Percentiles rank a stretch among this genome's conserved stretches.
phyloP scores from a whole-genome alignment of 2,888 invertebrate genomes.

The Pachliopta kotzebuea region DNA sequence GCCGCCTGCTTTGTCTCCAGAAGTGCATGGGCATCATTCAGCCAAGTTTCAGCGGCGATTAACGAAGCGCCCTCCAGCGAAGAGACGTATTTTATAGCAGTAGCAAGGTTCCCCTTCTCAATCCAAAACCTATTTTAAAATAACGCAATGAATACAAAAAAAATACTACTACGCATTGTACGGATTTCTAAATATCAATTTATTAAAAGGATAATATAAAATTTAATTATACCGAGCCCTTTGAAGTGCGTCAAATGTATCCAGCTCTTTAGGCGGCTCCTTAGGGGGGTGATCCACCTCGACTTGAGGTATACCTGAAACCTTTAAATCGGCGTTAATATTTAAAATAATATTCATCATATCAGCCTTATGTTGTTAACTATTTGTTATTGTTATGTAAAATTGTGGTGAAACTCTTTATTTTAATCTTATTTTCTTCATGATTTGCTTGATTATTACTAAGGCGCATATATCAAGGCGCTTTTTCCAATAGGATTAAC shows the following conservation, averaged over 20 bases:
- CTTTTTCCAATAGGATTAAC: too few species aligned
- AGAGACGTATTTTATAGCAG: conserved; percentile 92
- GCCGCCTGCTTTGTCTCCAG: conserved; percentile 95
- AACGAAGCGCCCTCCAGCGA: conserved; percentile 94
- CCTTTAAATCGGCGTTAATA: conserved; percentile 37
- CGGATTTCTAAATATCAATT: too few species aligned
- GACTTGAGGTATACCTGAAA: conserved; percentile 59
- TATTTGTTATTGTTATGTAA: too few species aligned
- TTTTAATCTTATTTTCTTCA: too few species aligned
- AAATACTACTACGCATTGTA: too few species aligned
- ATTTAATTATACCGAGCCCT: conserved; percentile 55
- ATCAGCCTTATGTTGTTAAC: too few species aligned
- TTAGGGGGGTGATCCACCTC: conserved; percentile 59
- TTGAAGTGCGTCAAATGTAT: conserved; percentile 63
- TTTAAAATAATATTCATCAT: too few species aligned
- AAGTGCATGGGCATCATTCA: conserved; percentile 87
- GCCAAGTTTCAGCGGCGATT: conserved; percentile 92
- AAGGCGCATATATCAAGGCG: too few species aligned
- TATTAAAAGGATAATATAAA: background rate
- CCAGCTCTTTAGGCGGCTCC: conserved; percentile 48
- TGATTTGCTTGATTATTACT: too few species aligned
- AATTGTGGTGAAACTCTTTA: too few species aligned
- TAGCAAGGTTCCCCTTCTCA: conserved; percentile 92
- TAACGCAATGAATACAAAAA: too few species aligned
- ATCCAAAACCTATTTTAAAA: conserved; percentile 85